Evolutionary conservation across 2,888 invertebrate genomes (phyloP), one percentile per base, ranked within the genome.

Genomic region (Hanleya hanleyi): DNA sequence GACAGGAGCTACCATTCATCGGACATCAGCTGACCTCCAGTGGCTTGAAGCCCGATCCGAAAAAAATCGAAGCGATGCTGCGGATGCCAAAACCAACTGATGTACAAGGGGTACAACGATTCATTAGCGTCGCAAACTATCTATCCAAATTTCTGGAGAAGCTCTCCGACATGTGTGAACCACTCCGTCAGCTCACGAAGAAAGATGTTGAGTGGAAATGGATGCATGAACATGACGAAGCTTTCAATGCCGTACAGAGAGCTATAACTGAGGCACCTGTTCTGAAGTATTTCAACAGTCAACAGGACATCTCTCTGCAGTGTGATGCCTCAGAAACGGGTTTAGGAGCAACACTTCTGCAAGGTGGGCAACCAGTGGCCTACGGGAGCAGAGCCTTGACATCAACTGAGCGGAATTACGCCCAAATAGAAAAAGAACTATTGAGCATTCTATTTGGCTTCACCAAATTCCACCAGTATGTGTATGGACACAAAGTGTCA

Each of bases 361-460:
- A 73, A 65, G 64, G 32, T 29, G 69, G 65, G n/a, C 6, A 62
- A 29, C 73, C 73, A 15, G 72, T 70, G 7, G 70, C 69, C 15
- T 73, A 67, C 37, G 67, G 71, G 15, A 26, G 62, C 9, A n/a
- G n/a, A n/a, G 49, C 72, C 18, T 37, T 75, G 36, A 57, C 62
- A 18, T 50, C 68, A 15, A 72, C 74, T 12, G 67, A 74, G 36
- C 32, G 6, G 3, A 29, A 50, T 4, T 74, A 71, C 38, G 67
- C 71, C 18, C 51, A 70, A 32, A 73, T 75, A 22, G 73, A 73
- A 41, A 72, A 73, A 37, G 75, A 73, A 29, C 32, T 47, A n/a
- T 38, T 73, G 6, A 69, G 51, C 22, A n/a, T n/a, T n/a, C n/a
- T n/a, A n/a, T n/a, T n/a, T n/a, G n/a, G n/a, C n/a, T n/a, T n/a